Conservation (phyloP, 2,888 invertebrate genomes). For the Lottia gigantea region DNA sequence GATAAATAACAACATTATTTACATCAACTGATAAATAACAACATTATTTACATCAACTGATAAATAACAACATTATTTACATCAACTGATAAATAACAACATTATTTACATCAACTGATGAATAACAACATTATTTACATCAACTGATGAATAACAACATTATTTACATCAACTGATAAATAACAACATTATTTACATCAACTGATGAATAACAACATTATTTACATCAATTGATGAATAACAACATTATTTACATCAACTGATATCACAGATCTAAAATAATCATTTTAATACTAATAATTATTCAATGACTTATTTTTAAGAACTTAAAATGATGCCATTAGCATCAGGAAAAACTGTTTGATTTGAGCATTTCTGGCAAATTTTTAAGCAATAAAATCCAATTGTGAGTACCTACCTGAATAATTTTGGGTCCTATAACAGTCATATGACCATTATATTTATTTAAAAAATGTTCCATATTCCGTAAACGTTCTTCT, state of each 20-base stretch:
- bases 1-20: conserved; percentile 67
- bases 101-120: conserved; percentile 74
- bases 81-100: conserved; percentile 73
- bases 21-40: conserved; percentile 74
- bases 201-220: conserved; percentile 77
- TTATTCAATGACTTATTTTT: too few species aligned
- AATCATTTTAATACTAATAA: conserved; percentile 11
- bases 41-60: conserved; percentile 73
- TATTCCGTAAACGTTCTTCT: conserved; percentile 85
- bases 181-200: conserved; percentile 69
- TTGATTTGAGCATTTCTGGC: too few species aligned
- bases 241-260: conserved; percentile 71
- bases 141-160: conserved; percentile 72
- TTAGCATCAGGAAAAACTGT: too few species aligned
- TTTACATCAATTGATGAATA: conserved; percentile 71
- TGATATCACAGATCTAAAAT: conserved; percentile 77
- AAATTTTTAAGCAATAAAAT: too few species aligned
- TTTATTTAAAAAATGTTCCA: conserved; percentile 77
- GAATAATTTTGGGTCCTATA: conserved; percentile 78
- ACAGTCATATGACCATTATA: conserved; percentile 75
- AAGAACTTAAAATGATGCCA: too few species aligned
- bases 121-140: conserved; percentile 68
- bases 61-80: conserved; percentile 66
- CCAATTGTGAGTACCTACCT: conserved; percentile 52
- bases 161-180: conserved; percentile 74